These are phyloP conservation scores for Coilia nasus DNA, from an alignment of 2,797 vertebrate genomes.

Conservation along the genomic window DNA sequence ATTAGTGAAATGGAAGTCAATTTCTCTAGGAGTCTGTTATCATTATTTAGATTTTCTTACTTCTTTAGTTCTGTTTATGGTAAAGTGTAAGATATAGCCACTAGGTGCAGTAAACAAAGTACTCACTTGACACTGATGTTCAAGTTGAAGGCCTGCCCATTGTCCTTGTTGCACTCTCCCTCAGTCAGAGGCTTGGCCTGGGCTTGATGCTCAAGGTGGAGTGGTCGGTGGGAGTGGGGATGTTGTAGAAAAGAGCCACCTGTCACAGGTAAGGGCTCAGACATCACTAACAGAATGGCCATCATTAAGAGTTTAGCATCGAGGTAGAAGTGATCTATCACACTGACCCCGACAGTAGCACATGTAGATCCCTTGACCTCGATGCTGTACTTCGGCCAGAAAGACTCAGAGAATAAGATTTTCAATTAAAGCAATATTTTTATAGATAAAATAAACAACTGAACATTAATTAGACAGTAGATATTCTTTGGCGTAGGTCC, in stretches of 20 bases:
- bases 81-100: background rate
- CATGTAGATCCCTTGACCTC: constrained; percentile 66
- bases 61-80: too few relatives aligned
- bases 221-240: constrained; percentile 59
- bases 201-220: constrained; percentile 51
- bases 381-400: constrained; percentile 61
- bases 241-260: constrained; percentile 69
- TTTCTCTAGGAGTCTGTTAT: too few relatives aligned
- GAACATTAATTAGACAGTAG: too few relatives aligned
- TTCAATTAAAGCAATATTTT: too few relatives aligned
- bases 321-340: background rate
- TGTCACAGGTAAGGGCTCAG: constrained; percentile 38
- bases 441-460: too few relatives aligned
- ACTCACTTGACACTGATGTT: constrained; percentile 10
- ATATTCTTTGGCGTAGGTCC: too few relatives aligned
- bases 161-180: constrained; percentile 36
- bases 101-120: constrained; percentile 71
- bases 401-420: too few relatives aligned
- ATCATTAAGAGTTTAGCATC: background rate
- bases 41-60: too few relatives aligned
- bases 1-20: too few relatives aligned
- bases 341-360: constrained; percentile 50
- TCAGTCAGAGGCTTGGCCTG: background rate
- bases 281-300: background rate
- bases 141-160: constrained; percentile 24